Evolutionary conservation across 1,140 invertebrate genomes (phyloP), one percentile per base, ranked within the genome.

Genomic region (Lasioglossum albipes): DNA sequence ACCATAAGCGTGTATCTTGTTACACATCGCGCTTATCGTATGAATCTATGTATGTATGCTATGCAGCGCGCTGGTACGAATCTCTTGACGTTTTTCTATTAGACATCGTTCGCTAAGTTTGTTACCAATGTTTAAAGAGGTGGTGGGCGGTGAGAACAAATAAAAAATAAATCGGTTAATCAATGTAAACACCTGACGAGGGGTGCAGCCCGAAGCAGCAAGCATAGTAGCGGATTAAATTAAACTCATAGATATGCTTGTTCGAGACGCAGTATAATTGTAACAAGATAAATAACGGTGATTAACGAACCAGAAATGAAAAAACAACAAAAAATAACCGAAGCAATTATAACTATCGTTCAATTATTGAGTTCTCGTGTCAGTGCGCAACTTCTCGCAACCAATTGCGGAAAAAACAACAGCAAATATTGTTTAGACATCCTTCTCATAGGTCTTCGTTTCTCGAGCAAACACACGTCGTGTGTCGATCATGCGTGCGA

Each of bases 21-120:
- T 54, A 64, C 22, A 70, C 22, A 70, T 82, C 75, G 54, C 82
- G 87, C 86, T 87, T 84, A 84, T 86, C 66, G 81, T 81, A 82
- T 86, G 76, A 88, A 87, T 87, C 83, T 89, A 85, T 89, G 85
- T 89, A 87, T 88, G 85, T 88, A 88, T 75, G 79, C 80, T 82
- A 85, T 68, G 62, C 77, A 79, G 76, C 27, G 74, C 84, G 81
- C 81, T 83, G 81, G 65, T 86, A 83, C 73, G 67, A 78, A 80
- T 80, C 73, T 83, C 85, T 81, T 73, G 75, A 85, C 71, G 82
- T 85, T 84, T 87, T 88, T 88, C 71, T 71, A 78, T 81, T 85
- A 82, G 68, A 81, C 54, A 67, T 65, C 49, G 59, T 85, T 82
- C 82, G 78, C 71, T 68, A 75, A 67, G 72, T 79, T 79, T 79